Base-by-base conservation (phyloP, 1,140 invertebrate species). In the Pristionchus pacificus region DNA sequence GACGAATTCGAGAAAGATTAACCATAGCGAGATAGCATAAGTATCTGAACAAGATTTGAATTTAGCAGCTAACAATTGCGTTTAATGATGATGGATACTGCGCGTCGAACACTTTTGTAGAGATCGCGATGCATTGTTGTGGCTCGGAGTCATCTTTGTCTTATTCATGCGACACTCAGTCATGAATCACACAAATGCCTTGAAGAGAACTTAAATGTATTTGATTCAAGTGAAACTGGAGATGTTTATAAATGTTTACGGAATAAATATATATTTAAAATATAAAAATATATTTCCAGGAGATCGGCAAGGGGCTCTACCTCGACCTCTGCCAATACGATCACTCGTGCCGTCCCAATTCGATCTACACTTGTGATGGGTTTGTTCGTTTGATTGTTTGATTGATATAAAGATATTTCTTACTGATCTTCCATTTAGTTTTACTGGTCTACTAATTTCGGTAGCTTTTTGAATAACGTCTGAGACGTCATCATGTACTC, bases 231-330 rank as follows among this genome's bases (percentile, higher is more conserved):
- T 65, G 32, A n/a, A n/a, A n/a, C n/a, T n/a, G n/a, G n/a, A n/a
- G n/a, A n/a, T 65, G 63, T 65, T 65, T 27, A 15, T 0, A 49
- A 49, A 49, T 38, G 31, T 33, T 28, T 65, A 65, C 32, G 29
- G 57, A 65, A 32, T 49, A 65, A 49, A 38, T 65, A 49, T 28
- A 49, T 30, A 49, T 28, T 33, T 6, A 24, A 13, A 19, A 24
- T 24, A 14, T 19, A 15, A 15, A 65, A 65, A 25, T 27, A 25
- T 1, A 65, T 49, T 75, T 70, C 24, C 62, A 83, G 71, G 80
- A 82, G 80, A 84, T 82, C 66, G 80, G 80, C 62, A 82, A 82
- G 61, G 81, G 81, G n/a, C 70, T 83, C 2, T 83, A 84, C 65
- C 68, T 84, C 57, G 81, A 83, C 70, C 68, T 83, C 2, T 84